A percentile compares a stretch with the other conserved stretches of the same genome.
Evolutionary conservation across 1,140 invertebrate species (phyloP).

Genomic region (Vanessa atalanta): DNA sequence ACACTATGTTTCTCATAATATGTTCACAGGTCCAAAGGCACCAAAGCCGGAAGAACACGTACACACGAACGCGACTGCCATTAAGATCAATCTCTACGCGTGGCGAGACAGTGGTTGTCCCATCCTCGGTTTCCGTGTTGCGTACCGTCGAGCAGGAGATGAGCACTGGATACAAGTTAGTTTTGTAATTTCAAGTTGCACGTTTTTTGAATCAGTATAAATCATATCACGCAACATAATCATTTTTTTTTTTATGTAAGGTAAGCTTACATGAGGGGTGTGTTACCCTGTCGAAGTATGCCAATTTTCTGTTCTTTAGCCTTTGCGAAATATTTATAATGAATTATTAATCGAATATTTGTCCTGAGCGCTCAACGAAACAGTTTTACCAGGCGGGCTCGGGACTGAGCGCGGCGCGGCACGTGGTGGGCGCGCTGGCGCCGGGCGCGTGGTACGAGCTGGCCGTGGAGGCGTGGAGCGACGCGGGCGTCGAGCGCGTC

Average conservation of each 20-base stretch:
- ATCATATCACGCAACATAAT: too few relatives aligned
- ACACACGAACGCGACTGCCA: slow-evolving; percentile 82
- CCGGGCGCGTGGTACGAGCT: slow-evolving; percentile 88
- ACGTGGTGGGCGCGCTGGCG: slow-evolving; percentile 85
- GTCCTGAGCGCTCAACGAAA: neutral
- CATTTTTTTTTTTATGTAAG: too few relatives aligned
- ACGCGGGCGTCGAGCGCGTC: slow-evolving; percentile 84
- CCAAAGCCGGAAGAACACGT: slow-evolving; percentile 84
- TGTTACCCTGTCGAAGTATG: too few relatives aligned
- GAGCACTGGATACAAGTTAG: slow-evolving; percentile 78
- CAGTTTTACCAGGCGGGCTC: slow-evolving; percentile 54
- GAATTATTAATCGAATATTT: neutral
- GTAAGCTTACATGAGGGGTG: too few relatives aligned
- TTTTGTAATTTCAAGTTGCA: neutral
- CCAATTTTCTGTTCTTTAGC: too few relatives aligned
- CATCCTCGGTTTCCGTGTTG: slow-evolving; percentile 89
- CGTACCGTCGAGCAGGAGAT: slow-evolving; percentile 83
- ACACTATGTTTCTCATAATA: too few relatives aligned
- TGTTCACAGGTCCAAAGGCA: slow-evolving; percentile 65
- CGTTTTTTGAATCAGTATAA: too few relatives aligned
- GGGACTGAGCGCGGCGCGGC: slow-evolving; percentile 82
- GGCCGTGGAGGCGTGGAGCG: slow-evolving; percentile 86
- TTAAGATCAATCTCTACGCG: slow-evolving; percentile 85
- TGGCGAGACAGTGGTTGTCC: slow-evolving; percentile 92
- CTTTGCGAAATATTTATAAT: neutral